A percentile compares a stretch with the other conserved stretches of the same genome.
These are phyloP conservation scores for Cygnus atratus DNA, from an alignment of 2,113 vertebrate species.

Conservation along the genomic window DNA sequence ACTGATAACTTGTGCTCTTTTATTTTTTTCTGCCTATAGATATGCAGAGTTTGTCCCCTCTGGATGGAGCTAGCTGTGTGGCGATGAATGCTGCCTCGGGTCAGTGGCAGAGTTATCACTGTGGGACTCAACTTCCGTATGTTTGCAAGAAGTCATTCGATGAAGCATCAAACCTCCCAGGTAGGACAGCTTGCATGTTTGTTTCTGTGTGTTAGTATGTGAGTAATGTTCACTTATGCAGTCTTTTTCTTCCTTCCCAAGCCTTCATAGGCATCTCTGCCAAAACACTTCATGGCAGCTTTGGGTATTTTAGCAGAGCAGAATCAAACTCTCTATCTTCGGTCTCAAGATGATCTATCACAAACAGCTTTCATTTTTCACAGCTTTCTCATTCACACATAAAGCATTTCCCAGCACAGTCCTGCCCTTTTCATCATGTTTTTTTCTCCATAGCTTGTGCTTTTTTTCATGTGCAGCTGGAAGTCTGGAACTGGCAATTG, in stretches of 20 bases:
- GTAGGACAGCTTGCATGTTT: constrained; percentile 56
- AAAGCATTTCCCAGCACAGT: background rate
- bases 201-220: background rate
- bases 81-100: constrained; percentile 76
- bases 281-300: background rate
- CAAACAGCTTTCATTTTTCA: background rate
- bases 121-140: constrained; percentile 84
- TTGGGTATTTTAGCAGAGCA: background rate
- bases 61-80: constrained; percentile 84
- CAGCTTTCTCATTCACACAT: background rate
- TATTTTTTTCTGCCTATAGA: constrained; percentile 60
- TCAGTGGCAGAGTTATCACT: constrained; percentile 78
- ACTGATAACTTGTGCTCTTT: background rate
- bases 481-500: background rate
- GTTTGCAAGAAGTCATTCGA: constrained; percentile 84
- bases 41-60: constrained; percentile 51
- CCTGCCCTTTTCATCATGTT: background rate
- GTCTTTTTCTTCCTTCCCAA: background rate
- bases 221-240: background rate
- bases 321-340: background rate
- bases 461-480: background rate
- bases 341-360: background rate
- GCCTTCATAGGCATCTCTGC: background rate
- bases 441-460: background rate
- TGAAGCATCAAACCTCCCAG: constrained; percentile 48